Evolutionary conservation across 2,797 vertebrate genomes (phyloP).

Genomic region (Steatocranus sp.): DNA sequence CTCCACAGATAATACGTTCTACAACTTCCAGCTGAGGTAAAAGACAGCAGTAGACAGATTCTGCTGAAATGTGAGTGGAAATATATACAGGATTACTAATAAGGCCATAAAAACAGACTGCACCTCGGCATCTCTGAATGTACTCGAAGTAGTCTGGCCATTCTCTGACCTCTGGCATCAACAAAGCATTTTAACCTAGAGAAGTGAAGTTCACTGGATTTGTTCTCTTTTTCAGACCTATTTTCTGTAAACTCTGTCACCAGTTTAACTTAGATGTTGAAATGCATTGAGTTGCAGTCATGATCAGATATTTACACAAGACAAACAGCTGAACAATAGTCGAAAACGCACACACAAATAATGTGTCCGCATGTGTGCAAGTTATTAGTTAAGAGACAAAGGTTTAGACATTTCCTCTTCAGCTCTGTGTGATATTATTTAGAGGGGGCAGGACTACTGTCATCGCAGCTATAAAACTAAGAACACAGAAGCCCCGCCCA

Average conservation of each 20-base stretch:
- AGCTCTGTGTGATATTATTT: not conserved
- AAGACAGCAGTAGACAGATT: not conserved
- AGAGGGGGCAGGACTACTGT: not conserved
- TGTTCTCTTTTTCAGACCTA: not conserved
- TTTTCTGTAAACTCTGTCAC: not conserved
- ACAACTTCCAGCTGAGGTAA: not conserved
- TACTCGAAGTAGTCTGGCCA: not conserved
- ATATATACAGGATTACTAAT: not conserved
- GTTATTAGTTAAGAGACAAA: not conserved
- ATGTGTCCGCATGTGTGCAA: not conserved
- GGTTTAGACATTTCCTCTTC: not conserved
- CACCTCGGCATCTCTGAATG: not conserved
- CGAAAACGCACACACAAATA: not conserved
- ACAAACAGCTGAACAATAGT: not conserved
- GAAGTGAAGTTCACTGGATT: fast-evolving
- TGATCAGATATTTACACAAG: not conserved
- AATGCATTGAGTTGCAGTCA: not conserved
- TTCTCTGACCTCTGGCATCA: not conserved
- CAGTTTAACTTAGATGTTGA: not conserved
- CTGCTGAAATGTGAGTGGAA: not conserved
- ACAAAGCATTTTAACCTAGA: not conserved
- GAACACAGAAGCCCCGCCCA: not conserved
- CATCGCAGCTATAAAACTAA: not conserved
- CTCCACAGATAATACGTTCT: not conserved
- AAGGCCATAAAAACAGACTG: not conserved